Evolutionary conservation across 2,888 invertebrate species (phyloP).

Genomic region (Helicoverpa assulta): DNA sequence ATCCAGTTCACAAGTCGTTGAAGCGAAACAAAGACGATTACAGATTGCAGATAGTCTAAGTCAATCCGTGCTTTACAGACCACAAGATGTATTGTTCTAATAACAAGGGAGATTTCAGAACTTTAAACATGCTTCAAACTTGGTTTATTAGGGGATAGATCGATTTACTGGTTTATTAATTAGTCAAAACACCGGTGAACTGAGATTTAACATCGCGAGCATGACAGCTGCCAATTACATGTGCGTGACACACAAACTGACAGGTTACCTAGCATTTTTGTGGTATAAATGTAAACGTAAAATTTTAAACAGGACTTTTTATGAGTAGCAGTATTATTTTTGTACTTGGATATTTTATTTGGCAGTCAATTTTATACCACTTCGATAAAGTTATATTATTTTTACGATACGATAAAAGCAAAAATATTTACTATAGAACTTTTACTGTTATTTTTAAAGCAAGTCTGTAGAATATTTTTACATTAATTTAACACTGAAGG

Average conservation of each 20-base stretch:
- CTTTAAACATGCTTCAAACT: slow-evolving; percentile 47
- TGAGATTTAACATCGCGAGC: slow-evolving; percentile 10
- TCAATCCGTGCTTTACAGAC: slow-evolving; percentile 45
- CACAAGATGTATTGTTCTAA: slow-evolving; percentile 46
- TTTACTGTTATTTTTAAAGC: slow-evolving; percentile 2
- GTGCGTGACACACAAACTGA: slow-evolving; percentile 30
- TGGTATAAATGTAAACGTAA: background rate
- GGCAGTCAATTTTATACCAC: background rate
- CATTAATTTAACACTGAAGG: background rate
- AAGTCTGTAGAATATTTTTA: background rate
- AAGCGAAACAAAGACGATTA: slow-evolving; percentile 53
- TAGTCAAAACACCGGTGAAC: slow-evolving; percentile 38
- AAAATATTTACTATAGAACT: background rate
- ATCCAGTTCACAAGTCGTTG: slow-evolving; percentile 48
- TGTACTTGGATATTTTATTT: slow-evolving; percentile 5
- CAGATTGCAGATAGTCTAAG: slow-evolving; percentile 16
- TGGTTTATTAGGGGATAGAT: slow-evolving; percentile 36
- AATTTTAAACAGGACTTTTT: slow-evolving; percentile 15
- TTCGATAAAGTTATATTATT: background rate
- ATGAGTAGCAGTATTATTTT: slow-evolving; percentile 15
- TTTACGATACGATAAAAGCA: slow-evolving; percentile 1
- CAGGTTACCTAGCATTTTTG: slow-evolving; percentile 21
- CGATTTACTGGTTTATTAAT: slow-evolving; percentile 49
- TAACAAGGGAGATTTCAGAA: slow-evolving; percentile 34
- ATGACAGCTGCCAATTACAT: slow-evolving; percentile 26